These are phyloP conservation scores for Discoglossus pictus DNA, from an alignment of 2,797 vertebrate genomes.

Conservation along the genomic window DNA sequence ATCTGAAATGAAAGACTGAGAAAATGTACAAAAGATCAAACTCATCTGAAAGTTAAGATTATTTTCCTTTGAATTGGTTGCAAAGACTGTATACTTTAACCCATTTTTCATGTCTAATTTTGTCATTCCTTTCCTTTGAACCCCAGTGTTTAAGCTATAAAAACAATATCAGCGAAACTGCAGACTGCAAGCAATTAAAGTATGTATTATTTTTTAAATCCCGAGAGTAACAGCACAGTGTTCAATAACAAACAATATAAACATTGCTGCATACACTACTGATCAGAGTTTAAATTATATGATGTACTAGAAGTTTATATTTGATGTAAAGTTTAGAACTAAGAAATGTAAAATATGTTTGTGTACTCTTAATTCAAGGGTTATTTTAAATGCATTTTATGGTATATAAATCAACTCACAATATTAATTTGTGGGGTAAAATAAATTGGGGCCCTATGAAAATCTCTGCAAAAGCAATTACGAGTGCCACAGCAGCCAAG, in stretches of 20 bases:
- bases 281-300: too few species aligned
- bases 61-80: conserved; percentile 43
- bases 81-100: conserved; percentile 23
- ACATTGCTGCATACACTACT: conserved; percentile 1
- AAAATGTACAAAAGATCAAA: conserved; percentile 51
- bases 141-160: conserved; percentile 24
- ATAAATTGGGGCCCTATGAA: too few species aligned
- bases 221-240: conserved; percentile 12
- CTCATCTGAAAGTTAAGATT: conserved; percentile 48
- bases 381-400: too few species aligned
- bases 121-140: conserved; percentile 24
- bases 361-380: too few species aligned
- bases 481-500: too few species aligned
- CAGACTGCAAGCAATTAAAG: conserved; percentile 24
- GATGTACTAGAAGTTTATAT: too few species aligned
- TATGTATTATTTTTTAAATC: conserved; percentile 18
- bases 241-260: conserved; percentile 9
- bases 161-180: conserved; percentile 13
- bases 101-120: conserved; percentile 44
- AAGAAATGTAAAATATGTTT: too few species aligned
- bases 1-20: conserved; percentile 43
- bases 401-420: too few species aligned
- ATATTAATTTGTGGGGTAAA: too few species aligned
- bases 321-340: too few species aligned
- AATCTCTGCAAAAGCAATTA: too few species aligned